Conservation (phyloP, 2,113 vertebrate genomes). For the Cephalophus harveyi region DNA sequence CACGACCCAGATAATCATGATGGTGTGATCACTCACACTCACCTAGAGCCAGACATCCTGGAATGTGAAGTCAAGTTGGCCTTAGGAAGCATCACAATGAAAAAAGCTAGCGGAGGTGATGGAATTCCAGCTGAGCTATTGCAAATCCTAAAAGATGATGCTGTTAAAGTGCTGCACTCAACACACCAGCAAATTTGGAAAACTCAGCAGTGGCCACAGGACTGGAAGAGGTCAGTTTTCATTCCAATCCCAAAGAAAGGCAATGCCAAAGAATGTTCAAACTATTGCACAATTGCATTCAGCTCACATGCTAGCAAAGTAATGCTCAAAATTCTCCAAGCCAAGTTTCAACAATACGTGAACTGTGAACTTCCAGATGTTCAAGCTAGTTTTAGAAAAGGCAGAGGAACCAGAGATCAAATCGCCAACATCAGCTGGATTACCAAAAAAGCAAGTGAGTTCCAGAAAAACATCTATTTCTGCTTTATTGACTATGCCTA, state of each 20-base stretch:
- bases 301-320: background rate
- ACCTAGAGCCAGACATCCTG: background rate
- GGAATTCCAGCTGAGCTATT: background rate
- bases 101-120: background rate
- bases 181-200: background rate
- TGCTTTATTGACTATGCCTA: background rate
- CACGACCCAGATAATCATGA: background rate
- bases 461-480: background rate
- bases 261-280: background rate
- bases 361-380: background rate
- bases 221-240: background rate
- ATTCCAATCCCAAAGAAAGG: background rate
- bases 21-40: background rate
- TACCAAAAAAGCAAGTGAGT: background rate
- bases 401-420: background rate
- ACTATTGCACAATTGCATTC: background rate
- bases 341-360: background rate
- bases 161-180: background rate
- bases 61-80: background rate
- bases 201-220: background rate
- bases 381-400: background rate
- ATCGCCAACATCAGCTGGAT: background rate
- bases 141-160: background rate
- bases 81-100: background rate
- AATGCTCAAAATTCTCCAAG: background rate